Percentiles rank a stretch among this genome's conserved stretches.
phyloP scores from a whole-genome alignment of 2,113 vertebrate species.

The Phaethornis superciliosus region DNA sequence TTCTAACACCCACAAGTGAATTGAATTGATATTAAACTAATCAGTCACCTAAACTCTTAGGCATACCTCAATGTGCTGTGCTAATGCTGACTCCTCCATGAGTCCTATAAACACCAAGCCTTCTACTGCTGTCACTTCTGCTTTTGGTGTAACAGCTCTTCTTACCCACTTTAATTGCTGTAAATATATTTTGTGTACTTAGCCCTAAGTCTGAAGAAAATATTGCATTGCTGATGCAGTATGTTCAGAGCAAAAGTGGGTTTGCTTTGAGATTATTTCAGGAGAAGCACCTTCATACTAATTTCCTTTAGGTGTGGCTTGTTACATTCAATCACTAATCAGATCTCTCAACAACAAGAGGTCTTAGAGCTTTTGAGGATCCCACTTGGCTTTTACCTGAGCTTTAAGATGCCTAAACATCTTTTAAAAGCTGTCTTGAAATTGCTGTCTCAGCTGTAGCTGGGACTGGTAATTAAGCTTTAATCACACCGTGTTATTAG shows the following conservation, averaged over 20 bases:
- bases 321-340: not conserved
- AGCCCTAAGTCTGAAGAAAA: not conserved
- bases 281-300: not conserved
- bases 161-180: constrained; percentile 6
- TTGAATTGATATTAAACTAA: constrained; percentile 54
- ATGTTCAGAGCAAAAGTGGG: not conserved
- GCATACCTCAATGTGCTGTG: constrained; percentile 8
- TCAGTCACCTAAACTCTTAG: constrained; percentile 34
- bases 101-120: not conserved
- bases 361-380: not conserved
- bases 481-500: not conserved
- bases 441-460: not conserved
- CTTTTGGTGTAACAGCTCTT: not conserved
- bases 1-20: constrained; percentile 31
- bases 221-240: not conserved
- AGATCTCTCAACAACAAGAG: not conserved
- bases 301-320: not conserved
- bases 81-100: not conserved
- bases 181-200: not conserved
- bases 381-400: not conserved
- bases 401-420: not conserved
- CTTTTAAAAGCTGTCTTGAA: not conserved
- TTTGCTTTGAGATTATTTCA: not conserved
- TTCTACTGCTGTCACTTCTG: not conserved
- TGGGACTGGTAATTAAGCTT: not conserved